Evolutionary conservation across 2,797 vertebrate genomes (phyloP).

Genomic region (Xiphophorus birchmanni): DNA sequence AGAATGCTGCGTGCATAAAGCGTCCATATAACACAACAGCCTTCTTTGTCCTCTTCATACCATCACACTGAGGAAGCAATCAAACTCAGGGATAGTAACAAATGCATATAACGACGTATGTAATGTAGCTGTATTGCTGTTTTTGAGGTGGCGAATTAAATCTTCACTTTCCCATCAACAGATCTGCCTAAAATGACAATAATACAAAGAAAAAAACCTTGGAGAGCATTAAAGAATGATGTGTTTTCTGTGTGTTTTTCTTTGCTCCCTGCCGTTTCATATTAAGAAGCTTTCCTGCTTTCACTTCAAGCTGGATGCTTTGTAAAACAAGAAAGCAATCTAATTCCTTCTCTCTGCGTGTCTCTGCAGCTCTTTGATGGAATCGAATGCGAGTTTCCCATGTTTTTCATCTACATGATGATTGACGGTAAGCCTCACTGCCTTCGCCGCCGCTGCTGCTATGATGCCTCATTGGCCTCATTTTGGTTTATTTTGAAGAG

Average conservation of each 20-base stretch:
- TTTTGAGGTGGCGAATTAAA: not conserved
- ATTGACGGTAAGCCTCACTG: slow-evolving; percentile 91
- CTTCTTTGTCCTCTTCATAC: not conserved
- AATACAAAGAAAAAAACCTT: not conserved
- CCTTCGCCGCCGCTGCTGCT: slow-evolving; percentile 24
- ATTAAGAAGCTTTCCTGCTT: slow-evolving; percentile 37
- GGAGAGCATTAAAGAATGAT: slow-evolving; percentile 17
- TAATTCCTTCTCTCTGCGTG: slow-evolving; percentile 54
- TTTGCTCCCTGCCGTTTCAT: slow-evolving; percentile 26
- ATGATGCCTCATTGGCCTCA: slow-evolving; percentile 34
- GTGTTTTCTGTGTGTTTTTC: not conserved
- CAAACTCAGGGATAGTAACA: not conserved
- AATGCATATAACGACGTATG: not conserved
- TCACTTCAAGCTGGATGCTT: slow-evolving; percentile 24
- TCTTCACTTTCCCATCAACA: not conserved
- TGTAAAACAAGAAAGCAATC: slow-evolving; percentile 45
- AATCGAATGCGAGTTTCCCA: slow-evolving; percentile 98
- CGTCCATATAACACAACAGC: not conserved
- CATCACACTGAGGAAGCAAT: not conserved
- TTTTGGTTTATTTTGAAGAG: slow-evolving; percentile 34
- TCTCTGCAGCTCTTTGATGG: slow-evolving; percentile 94
- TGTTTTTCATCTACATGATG: slow-evolving; percentile 99
- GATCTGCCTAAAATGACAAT: not conserved
- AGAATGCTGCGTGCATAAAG: not conserved
- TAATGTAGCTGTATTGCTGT: not conserved